phyloP scores from a whole-genome alignment of 2,888 invertebrate genomes.

The Epsilonema sp. region DNA sequence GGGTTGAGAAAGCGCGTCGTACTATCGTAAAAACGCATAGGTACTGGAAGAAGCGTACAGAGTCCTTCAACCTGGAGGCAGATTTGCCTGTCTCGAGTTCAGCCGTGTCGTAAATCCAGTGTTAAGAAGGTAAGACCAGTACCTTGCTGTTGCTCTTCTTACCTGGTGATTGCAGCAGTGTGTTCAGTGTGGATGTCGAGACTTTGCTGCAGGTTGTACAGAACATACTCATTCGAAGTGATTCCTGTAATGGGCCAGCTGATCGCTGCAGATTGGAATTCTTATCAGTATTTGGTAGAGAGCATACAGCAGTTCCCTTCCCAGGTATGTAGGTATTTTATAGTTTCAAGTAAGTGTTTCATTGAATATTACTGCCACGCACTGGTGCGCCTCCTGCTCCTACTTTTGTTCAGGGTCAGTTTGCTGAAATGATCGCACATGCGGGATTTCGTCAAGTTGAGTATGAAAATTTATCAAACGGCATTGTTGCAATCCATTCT shows the following conservation, averaged over 20 bases:
- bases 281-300: slow-evolving; percentile 93
- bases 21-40: too few species aligned
- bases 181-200: not conserved
- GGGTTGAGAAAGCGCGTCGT: too few species aligned
- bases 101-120: slow-evolving; percentile 59
- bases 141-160: too few species aligned
- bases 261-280: slow-evolving; percentile 75
- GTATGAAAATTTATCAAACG: slow-evolving; percentile 74
- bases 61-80: slow-evolving; percentile 73
- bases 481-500: slow-evolving; percentile 85
- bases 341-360: slow-evolving; percentile 2
- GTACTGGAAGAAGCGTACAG: slow-evolving; percentile 75
- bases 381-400: too few species aligned
- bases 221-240: slow-evolving; percentile 87
- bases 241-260: slow-evolving; percentile 89
- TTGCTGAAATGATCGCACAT: slow-evolving; percentile 72
- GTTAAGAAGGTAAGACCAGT: slow-evolving; percentile 58
- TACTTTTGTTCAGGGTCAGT: too few species aligned
- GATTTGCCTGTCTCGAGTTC: slow-evolving; percentile 88
- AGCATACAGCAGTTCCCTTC: slow-evolving; percentile 88
- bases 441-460: slow-evolving; percentile 70
- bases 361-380: not conserved
- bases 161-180: too few species aligned
- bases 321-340: slow-evolving; percentile 42
- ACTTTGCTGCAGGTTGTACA: slow-evolving; percentile 56